These are phyloP conservation scores for Scolopax bukidnonensis DNA, from an alignment of 2,797 vertebrate genomes.

Conservation along the genomic window DNA sequence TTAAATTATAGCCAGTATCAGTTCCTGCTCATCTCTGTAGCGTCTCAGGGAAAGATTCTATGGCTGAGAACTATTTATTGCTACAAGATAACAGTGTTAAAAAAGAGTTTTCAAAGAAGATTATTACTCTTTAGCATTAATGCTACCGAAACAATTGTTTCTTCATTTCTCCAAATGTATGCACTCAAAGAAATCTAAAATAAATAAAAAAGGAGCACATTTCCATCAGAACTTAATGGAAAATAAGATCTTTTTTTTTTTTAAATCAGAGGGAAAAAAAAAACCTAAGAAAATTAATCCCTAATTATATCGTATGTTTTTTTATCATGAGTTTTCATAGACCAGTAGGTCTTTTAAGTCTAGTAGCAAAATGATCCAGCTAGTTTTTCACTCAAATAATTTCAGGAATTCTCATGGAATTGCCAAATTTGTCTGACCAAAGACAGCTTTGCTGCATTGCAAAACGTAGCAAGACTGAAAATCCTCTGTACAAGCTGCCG, in stretches of 20 bases:
- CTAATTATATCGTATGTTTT: not conserved
- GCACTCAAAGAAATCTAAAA: not conserved
- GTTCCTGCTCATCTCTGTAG: not conserved
- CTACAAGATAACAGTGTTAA: not conserved
- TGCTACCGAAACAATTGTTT: not conserved
- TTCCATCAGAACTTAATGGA: not conserved
- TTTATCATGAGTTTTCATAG: not conserved
- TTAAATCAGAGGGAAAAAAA: not conserved
- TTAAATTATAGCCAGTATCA: not conserved
- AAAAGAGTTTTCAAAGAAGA: not conserved
- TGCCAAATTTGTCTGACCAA: not conserved
- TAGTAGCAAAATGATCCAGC: not conserved
- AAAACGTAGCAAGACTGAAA: conserved; percentile 6
- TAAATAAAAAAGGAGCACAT: not conserved
- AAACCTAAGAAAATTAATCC: not conserved
- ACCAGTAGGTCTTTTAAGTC: not conserved
- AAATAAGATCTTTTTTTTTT: not conserved
- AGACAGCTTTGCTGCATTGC: not conserved
- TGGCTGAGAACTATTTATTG: not conserved
- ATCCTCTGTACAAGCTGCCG: not conserved
- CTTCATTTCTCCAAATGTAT: not conserved
- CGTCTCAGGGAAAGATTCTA: not conserved
- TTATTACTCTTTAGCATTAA: not conserved
- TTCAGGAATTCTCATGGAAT: conserved; percentile 46
- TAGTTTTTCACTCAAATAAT: conserved; percentile 8